A percentile compares a stretch with the other conserved stretches of the same genome.
Conservation (phyloP, 2,797 vertebrate genomes). For the Aldrovandia affinis region DNA sequence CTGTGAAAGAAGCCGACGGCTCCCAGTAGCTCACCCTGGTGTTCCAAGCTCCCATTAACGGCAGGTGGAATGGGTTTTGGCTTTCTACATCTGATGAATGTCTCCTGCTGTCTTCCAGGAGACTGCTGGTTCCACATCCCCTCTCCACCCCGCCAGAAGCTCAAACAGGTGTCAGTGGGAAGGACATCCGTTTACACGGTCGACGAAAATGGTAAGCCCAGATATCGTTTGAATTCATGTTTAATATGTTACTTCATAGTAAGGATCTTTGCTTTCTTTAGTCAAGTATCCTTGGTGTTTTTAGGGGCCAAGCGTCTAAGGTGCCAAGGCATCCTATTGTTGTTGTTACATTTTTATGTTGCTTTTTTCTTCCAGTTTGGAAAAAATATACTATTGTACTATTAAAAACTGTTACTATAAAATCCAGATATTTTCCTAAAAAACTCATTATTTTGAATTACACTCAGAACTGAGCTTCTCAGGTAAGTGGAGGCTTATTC, state of each 20-base stretch:
- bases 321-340: no score
- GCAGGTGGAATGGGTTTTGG: neutral
- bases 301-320: no score
- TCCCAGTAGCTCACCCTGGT: neutral
- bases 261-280: neutral
- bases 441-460: no score
- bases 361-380: no score
- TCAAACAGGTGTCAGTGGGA: constrained; percentile 94
- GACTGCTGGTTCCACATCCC: constrained; percentile 95
- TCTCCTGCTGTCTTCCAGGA: constrained; percentile 70
- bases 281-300: no score
- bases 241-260: neutral
- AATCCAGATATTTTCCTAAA: no score
- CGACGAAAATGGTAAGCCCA: constrained; percentile 87
- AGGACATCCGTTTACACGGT: constrained; percentile 85
- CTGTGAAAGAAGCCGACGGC: neutral
- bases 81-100: constrained; percentile 2
- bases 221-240: neutral
- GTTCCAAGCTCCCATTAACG: neutral
- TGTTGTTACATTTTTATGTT: no score
- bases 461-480: no score
- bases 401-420: no score
- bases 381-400: no score
- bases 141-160: constrained; percentile 87
- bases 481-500: no score